These are phyloP conservation scores for Rugalucina vietnamica DNA, from an alignment of 2,888 invertebrate species.

Conservation along the genomic window DNA sequence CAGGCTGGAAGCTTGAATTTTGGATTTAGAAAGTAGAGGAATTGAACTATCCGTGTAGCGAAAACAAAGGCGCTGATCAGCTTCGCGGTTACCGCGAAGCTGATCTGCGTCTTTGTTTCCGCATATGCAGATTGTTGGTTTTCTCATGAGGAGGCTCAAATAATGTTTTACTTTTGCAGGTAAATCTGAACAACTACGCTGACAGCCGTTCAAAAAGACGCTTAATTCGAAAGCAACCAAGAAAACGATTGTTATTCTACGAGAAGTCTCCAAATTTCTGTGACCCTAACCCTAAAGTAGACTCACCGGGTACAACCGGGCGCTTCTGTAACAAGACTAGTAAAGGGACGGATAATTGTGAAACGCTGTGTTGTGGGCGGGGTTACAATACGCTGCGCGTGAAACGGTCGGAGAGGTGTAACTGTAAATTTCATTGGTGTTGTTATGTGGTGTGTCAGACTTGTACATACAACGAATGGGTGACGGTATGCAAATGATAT, in stretches of 20 bases:
- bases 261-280: constrained; percentile 99
- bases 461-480: constrained; percentile 88
- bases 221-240: constrained; percentile 69
- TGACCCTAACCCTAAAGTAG: constrained; percentile 83
- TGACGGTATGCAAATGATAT: constrained; percentile 93
- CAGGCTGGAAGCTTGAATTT: too few relatives aligned
- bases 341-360: constrained; percentile 77
- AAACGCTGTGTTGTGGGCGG: constrained; percentile 79
- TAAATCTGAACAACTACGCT: constrained; percentile 72
- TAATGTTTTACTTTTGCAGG: constrained; percentile 62
- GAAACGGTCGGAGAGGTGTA: constrained; percentile 78
- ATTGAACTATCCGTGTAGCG: too few relatives aligned
- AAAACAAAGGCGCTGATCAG: too few relatives aligned
- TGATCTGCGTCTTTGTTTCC: too few relatives aligned
- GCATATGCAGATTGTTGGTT: too few relatives aligned
- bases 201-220: constrained; percentile 66
- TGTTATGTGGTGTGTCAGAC: constrained; percentile 82
- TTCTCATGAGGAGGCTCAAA: too few relatives aligned
- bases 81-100: too few relatives aligned
- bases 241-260: constrained; percentile 90
- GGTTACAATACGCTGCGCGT: constrained; percentile 85
- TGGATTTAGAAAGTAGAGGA: too few relatives aligned
- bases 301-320: constrained; percentile 80
- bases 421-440: constrained; percentile 84
- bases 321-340: constrained; percentile 81